Evolutionary conservation across 1,140 invertebrate genomes (phyloP).

Genomic region (Cotesia vestalis): DNA sequence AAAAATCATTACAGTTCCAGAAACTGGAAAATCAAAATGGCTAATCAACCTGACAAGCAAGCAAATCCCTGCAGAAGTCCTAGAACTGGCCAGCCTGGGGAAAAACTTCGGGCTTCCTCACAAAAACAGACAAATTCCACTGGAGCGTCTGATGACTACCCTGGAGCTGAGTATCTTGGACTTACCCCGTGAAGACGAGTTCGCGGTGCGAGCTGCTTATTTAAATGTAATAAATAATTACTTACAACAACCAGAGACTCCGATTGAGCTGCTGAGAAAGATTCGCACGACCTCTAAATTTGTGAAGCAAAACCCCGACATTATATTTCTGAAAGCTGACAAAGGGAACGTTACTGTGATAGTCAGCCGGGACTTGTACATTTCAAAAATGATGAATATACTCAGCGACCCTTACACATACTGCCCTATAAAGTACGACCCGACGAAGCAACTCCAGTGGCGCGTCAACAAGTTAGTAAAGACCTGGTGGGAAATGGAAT

Average conservation of each 20-base stretch:
- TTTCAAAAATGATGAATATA: conserved; percentile 36
- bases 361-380: conserved; percentile 38
- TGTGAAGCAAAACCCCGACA: conserved; percentile 30
- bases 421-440: conserved; percentile 32
- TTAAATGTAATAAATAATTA: conserved; percentile 20
- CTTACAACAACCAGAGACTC: background rate
- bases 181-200: background rate
- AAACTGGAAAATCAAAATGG: conserved; percentile 10
- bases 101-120: conserved; percentile 33
- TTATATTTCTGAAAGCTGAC: conserved; percentile 43
- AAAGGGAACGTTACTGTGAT: conserved; percentile 47
- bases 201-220: background rate
- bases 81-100: conserved; percentile 32
- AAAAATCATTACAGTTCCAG: background rate
- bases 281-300: conserved; percentile 22
- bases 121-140: background rate
- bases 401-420: conserved; percentile 35
- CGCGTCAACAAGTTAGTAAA: conserved; percentile 29
- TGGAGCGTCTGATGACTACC: conserved; percentile 4
- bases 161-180: conserved; percentile 21
- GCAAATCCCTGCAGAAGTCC: conserved; percentile 31
- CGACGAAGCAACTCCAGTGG: conserved; percentile 19
- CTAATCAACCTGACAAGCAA: conserved; percentile 21
- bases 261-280: conserved; percentile 18
- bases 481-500: conserved; percentile 28